Evolutionary conservation across 2,797 vertebrate genomes (phyloP).

Genomic region (Sternotherus odoratus): DNA sequence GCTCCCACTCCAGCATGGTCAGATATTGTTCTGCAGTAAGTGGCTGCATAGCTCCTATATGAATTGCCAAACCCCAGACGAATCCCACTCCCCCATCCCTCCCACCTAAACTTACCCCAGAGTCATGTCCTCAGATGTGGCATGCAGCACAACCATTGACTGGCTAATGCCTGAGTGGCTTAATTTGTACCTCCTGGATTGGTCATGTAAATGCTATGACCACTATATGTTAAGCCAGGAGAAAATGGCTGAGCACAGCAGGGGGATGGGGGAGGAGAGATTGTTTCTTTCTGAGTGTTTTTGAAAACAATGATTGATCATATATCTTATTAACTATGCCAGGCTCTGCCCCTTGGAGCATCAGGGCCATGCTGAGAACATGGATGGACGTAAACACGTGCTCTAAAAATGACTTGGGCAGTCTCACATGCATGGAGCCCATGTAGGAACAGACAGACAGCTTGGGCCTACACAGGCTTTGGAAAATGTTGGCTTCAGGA

Average conservation of each 20-base stretch:
- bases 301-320: not conserved
- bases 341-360: not conserved
- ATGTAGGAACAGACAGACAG: not conserved
- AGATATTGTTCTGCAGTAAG: not conserved
- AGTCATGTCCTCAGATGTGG: not conserved
- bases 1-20: not conserved
- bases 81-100: not conserved
- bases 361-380: not conserved
- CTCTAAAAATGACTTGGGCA: fast-evolving
- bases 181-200: not conserved
- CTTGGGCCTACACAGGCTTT: fast-evolving
- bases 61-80: not conserved
- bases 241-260: not conserved
- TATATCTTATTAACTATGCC: not conserved
- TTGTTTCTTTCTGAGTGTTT: not conserved
- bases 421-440: not conserved
- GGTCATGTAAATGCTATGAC: not conserved
- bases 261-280: no score
- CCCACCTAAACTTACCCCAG: not conserved
- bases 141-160: not conserved
- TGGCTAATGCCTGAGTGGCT: not conserved
- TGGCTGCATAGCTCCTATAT: not conserved
- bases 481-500: not conserved
- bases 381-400: not conserved
- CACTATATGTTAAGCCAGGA: not conserved